Conservation (phyloP, 2,888 invertebrate genomes). For the Pegoplata infirma region DNA sequence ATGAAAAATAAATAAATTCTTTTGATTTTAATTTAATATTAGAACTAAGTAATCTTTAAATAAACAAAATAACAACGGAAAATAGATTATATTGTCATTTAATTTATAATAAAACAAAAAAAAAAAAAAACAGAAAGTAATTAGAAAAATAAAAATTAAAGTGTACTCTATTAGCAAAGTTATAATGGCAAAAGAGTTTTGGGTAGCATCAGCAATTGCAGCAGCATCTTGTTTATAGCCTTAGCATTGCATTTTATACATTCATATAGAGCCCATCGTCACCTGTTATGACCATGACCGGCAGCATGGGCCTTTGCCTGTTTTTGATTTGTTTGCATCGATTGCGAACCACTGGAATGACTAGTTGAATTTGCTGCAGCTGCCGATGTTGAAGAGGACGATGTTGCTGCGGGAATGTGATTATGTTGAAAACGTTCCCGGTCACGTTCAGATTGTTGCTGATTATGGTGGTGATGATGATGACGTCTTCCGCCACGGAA, state of each 20-base stretch:
- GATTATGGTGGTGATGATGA: conserved; percentile 72
- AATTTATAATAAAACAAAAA: conserved; percentile 36
- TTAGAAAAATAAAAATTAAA: conserved; percentile 14
- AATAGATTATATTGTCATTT: conserved; percentile 48
- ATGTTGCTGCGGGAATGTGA: conserved; percentile 59
- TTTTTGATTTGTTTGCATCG: conserved; percentile 67
- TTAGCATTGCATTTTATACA: conserved; percentile 53
- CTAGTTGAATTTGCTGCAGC: conserved; percentile 40
- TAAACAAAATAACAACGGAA: conserved; percentile 55
- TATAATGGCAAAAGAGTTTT: conserved; percentile 51
- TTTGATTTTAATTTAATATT: conserved; percentile 29
- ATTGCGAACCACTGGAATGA: conserved; percentile 64
- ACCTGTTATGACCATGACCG: conserved; percentile 74
- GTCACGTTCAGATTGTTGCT: conserved; percentile 69
- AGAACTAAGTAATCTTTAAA: conserved; percentile 45
- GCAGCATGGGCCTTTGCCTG: conserved; percentile 73
- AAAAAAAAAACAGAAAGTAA: not conserved
- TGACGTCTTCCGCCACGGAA: conserved; percentile 68
- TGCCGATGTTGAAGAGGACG: conserved; percentile 29
- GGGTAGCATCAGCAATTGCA: conserved; percentile 50
- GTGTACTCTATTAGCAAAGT: conserved; percentile 43
- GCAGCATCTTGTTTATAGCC: conserved; percentile 55
- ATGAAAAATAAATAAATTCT: conserved; percentile 44
- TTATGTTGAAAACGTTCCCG: conserved; percentile 66
- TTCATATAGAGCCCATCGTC: conserved; percentile 72